Evolutionary conservation across 2,888 invertebrate genomes (phyloP).

Genomic region (Eupithecia dodoneata): DNA sequence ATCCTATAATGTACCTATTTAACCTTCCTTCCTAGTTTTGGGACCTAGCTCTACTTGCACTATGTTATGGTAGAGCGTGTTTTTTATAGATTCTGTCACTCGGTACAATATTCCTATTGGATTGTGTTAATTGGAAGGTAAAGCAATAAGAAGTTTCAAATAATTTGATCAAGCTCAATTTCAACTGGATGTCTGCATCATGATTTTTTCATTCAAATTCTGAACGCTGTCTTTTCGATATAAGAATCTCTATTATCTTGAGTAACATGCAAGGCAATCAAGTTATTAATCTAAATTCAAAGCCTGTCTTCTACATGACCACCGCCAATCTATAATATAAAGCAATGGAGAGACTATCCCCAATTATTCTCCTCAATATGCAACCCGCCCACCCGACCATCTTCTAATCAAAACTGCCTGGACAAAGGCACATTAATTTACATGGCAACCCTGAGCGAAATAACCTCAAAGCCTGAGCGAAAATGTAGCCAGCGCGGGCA

Average conservation of each 20-base stretch:
- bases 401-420: conserved; percentile 45
- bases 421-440: conserved; percentile 46
- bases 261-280: not conserved
- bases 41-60: not conserved
- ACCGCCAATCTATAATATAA: not conserved
- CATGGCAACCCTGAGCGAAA: conserved; percentile 66
- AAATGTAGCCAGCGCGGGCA: conserved; percentile 67
- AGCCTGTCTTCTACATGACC: not conserved
- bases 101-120: not conserved
- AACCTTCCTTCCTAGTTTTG: too few species aligned
- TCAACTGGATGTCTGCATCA: not conserved
- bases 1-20: not conserved
- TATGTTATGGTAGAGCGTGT: not conserved
- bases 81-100: not conserved
- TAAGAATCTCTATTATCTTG: not conserved
- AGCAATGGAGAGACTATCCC: not conserved
- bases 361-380: conserved; percentile 20
- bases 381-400: conserved; percentile 6
- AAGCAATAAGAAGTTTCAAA: not conserved
- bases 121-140: not conserved
- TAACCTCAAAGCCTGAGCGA: conserved; percentile 79
- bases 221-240: not conserved
- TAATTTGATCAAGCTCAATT: not conserved
- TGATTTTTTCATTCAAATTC: not conserved
- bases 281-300: not conserved